Evolutionary conservation across 2,888 invertebrate genomes (phyloP).

Genomic region (Tetramorium bicarinatum): DNA sequence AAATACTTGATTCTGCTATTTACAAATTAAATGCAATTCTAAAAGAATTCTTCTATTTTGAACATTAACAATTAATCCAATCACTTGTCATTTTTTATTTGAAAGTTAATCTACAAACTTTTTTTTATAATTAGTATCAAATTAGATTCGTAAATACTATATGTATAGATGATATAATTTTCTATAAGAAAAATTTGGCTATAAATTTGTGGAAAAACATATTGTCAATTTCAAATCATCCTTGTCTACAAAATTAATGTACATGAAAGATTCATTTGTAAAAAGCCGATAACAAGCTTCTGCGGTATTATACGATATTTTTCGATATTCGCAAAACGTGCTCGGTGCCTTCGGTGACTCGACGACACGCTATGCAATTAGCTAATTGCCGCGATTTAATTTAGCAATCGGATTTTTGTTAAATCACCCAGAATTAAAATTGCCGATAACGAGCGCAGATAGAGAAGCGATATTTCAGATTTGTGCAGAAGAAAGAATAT

Average conservation of each 20-base stretch:
- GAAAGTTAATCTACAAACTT: not conserved
- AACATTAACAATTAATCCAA: slow-evolving; percentile 4
- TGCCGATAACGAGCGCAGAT: slow-evolving; percentile 7
- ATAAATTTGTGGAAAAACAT: not conserved
- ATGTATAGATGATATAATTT: not conserved
- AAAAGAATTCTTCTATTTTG: not conserved
- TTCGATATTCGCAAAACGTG: slow-evolving; percentile 18
- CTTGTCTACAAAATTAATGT: not conserved
- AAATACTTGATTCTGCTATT: not conserved
- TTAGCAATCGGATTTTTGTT: slow-evolving; percentile 35
- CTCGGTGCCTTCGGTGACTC: not conserved
- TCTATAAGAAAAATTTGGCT: not conserved
- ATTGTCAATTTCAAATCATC: slow-evolving; percentile 17
- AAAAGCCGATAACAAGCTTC: slow-evolving; percentile 25
- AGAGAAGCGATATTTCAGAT: not conserved
- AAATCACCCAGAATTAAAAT: slow-evolving; percentile 42
- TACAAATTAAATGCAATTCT: not conserved
- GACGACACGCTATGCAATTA: slow-evolving; percentile 31
- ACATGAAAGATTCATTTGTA: not conserved
- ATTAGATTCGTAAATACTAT: not conserved
- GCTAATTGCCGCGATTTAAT: slow-evolving; percentile 44
- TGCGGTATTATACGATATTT: not conserved
- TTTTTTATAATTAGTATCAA: not conserved
- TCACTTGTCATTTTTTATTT: not conserved
- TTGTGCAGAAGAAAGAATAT: not conserved